Conservation (phyloP, 2,113 vertebrate species). For the Anas platyrhynchos region DNA sequence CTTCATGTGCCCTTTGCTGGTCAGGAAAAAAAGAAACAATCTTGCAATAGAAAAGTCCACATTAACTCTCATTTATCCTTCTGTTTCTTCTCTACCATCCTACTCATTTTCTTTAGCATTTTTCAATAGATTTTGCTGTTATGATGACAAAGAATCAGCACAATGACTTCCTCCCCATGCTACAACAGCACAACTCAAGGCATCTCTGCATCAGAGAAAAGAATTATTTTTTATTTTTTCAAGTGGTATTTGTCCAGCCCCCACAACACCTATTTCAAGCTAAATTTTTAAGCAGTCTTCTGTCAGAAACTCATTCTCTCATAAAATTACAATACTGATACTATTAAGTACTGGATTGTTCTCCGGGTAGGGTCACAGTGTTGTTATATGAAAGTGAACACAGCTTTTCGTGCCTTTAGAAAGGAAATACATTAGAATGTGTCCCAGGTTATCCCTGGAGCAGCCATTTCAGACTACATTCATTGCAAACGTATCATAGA, state of each 20-base stretch:
- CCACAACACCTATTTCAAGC: neutral
- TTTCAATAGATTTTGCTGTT: neutral
- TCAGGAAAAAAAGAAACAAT: neutral
- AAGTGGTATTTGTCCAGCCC: neutral
- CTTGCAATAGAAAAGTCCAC: neutral
- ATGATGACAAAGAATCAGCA: neutral
- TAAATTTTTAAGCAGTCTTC: neutral
- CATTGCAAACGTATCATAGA: neutral
- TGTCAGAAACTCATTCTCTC: neutral
- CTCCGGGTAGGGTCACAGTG: neutral
- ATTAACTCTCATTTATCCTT: neutral
- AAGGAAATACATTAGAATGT: neutral
- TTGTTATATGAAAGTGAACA: neutral
- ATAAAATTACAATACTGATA: neutral
- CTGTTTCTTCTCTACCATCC: neutral
- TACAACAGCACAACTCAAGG: neutral
- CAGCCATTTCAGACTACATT: neutral
- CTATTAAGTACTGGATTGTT: neutral
- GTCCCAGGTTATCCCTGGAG: neutral
- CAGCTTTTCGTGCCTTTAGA: neutral
- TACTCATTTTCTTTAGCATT: neutral
- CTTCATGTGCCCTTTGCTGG: conserved; percentile 90
- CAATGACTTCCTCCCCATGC: neutral
- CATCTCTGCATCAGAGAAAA: neutral
- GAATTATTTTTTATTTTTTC: neutral